These are phyloP conservation scores for Hydrotaea cyrtoneurina DNA, from an alignment of 2,888 invertebrate species.

Conservation along the genomic window DNA sequence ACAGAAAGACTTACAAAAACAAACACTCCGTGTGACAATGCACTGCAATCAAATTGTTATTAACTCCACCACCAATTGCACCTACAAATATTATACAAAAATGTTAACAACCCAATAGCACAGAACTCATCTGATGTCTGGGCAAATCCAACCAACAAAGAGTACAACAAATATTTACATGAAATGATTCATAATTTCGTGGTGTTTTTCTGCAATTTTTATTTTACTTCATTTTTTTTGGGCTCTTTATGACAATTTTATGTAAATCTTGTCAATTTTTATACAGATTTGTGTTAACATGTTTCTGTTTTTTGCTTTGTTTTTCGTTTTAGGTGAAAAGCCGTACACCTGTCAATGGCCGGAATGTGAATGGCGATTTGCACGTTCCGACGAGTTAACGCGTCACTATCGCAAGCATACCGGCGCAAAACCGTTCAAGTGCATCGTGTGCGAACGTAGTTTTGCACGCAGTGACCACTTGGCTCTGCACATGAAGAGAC, in stretches of 20 bases:
- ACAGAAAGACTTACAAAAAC: constrained; percentile 2
- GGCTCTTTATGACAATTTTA: constrained; percentile 13
- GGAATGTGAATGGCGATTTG: constrained; percentile 98
- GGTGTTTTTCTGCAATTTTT: background rate
- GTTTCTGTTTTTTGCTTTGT: constrained; percentile 41
- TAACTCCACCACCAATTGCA: constrained; percentile 3
- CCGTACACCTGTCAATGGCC: constrained; percentile 99
- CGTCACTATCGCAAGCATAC: constrained; percentile 98
- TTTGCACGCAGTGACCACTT: constrained; percentile 97
- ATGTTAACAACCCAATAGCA: background rate
- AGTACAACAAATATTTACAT: constrained; percentile 17
- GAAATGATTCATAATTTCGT: background rate
- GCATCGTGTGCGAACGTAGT: constrained; percentile 95
- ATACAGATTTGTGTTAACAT: constrained; percentile 9
- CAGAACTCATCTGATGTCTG: background rate
- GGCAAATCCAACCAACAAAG: too few relatives aligned
- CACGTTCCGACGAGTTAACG: constrained; percentile 96
- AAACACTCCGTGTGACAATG: background rate
- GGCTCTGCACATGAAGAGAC: constrained; percentile 97
- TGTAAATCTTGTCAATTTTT: background rate
- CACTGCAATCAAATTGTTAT: background rate
- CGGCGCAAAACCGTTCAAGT: constrained; percentile 98
- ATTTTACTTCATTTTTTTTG: too few relatives aligned
- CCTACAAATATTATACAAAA: constrained; percentile 2
- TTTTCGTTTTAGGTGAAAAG: constrained; percentile 90